Conservation (phyloP, 1,140 invertebrate species). For the Halyomorpha halys region DNA sequence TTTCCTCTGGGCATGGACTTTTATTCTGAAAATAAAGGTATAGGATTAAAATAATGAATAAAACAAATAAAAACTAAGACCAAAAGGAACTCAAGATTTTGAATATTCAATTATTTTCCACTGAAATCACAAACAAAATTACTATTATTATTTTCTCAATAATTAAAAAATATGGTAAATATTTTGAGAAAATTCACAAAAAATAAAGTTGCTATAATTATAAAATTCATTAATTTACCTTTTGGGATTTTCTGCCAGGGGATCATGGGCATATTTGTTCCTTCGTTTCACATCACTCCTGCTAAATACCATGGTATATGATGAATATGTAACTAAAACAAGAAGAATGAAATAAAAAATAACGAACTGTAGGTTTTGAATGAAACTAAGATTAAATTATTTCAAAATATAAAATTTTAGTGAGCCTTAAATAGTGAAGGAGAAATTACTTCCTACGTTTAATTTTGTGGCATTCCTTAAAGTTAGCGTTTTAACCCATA, state of each 20-base stretch:
- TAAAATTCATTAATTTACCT: conserved; percentile 4
- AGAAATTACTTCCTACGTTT: too few species aligned
- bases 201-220: neutral
- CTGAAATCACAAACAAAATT: neutral
- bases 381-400: too few species aligned
- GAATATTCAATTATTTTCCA: neutral
- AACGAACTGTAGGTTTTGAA: too few species aligned
- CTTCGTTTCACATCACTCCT: conserved; percentile 21
- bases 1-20: conserved; percentile 80
- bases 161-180: neutral
- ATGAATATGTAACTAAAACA: neutral
- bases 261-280: conserved; percentile 5
- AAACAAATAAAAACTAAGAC: neutral
- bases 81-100: neutral
- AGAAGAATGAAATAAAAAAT: neutral
- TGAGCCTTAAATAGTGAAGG: too few species aligned
- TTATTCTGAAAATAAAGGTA: conserved; percentile 37
- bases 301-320: conserved; percentile 14
- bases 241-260: conserved; percentile 12
- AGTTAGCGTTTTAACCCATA: too few species aligned
- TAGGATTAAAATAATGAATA: neutral
- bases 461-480: too few species aligned
- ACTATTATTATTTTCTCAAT: too few species aligned
- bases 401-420: too few species aligned
- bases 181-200: neutral